phyloP scores from a whole-genome alignment of 2,797 vertebrate genomes.

The Ispidina picta region DNA sequence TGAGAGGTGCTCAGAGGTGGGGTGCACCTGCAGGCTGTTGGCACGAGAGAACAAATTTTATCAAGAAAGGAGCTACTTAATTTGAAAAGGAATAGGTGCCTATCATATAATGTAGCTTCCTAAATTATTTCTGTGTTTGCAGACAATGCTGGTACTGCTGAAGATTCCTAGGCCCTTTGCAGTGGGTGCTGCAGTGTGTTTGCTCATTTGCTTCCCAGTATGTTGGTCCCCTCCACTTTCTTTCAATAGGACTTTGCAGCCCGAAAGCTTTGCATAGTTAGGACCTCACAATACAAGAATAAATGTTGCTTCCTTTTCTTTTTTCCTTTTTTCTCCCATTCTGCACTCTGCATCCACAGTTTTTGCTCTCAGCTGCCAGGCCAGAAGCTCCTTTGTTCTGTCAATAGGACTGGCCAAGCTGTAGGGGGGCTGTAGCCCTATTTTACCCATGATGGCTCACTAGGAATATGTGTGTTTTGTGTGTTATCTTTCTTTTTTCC shows the following conservation, averaged over 20 bases:
- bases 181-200: fast-evolving
- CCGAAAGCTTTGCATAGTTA: constrained; percentile 7
- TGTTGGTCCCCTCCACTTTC: background rate
- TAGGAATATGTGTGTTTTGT: background rate
- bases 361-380: constrained; percentile 2
- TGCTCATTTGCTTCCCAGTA: background rate
- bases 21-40: background rate
- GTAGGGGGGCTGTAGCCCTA: background rate
- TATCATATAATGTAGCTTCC: background rate
- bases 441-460: background rate
- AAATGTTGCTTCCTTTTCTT: constrained; percentile 43
- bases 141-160: background rate
- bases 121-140: background rate
- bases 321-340: background rate
- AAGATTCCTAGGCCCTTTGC: background rate
- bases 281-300: background rate
- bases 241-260: constrained; percentile 43
- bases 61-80: background rate
- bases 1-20: background rate
- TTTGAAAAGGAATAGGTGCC: background rate
- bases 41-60: background rate
- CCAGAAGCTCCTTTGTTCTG: constrained; percentile 33
- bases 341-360: background rate
- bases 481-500: background rate
- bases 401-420: background rate